Conservation (phyloP, 37 sponge, comb jelly and placozoan species). For the Aplysina aerophoba region DNA sequence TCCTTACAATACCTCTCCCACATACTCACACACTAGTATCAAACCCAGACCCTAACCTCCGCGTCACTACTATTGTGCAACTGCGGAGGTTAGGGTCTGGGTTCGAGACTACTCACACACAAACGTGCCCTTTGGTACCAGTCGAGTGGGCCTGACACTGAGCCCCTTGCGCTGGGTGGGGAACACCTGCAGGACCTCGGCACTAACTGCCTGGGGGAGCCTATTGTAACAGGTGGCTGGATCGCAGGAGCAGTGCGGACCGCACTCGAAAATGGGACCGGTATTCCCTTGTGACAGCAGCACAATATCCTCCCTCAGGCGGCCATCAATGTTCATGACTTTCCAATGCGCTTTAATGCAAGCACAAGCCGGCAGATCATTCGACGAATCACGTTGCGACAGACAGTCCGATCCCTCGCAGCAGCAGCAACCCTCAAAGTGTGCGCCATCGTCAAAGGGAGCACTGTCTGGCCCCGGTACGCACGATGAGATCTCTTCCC, state of each 20-base stretch:
- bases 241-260: constrained; percentile 74
- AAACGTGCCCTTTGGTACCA: constrained; percentile 67
- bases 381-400: neutral
- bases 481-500: constrained; percentile 30
- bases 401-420: neutral
- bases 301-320: constrained; percentile 44
- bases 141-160: constrained; percentile 56
- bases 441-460: constrained; percentile 45
- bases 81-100: no score
- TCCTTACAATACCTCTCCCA: constrained; percentile 78
- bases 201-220: constrained; percentile 43
- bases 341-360: neutral
- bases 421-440: constrained; percentile 19
- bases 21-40: no score
- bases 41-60: no score
- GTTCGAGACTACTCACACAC: no score
- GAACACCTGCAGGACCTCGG: constrained; percentile 35
- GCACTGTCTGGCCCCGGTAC: constrained; percentile 60
- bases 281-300: neutral
- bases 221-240: constrained; percentile 60
- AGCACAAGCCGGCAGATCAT: neutral
- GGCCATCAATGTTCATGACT: constrained; percentile 46
- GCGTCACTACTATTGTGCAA: no score
- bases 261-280: constrained; percentile 83
- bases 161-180: constrained; percentile 70